Base-by-base conservation (phyloP, 2,113 vertebrate species). In the Anser cygnoides region DNA sequence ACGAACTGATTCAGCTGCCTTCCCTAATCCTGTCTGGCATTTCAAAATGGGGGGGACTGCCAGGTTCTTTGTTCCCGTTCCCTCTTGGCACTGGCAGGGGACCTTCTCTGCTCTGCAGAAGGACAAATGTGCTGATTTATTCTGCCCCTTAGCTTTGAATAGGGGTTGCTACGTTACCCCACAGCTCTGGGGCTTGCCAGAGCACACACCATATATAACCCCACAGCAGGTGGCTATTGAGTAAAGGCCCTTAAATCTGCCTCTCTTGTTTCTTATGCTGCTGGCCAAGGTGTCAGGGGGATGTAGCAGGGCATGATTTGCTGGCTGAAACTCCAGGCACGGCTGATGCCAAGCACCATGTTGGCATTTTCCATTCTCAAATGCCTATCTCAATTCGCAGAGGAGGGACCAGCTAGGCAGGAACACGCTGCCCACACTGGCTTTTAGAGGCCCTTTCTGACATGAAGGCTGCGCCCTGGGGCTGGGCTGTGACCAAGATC, bases 71-170 rank as follows among this genome's bases (percentile, higher is more conserved):
- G 95, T 97, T 96, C 92, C 37, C 4, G 8, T 92, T 95, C 96
- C 86, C 61, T 96, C 85, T 93, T 94, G 86, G 95, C 93, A 93
- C 68, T 96, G 95, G 81, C 72, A 92, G 85, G 90, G 92, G 70
- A 97, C 95, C 87, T 93, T 95, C 95, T 94, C 80, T 94, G 66
- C 71, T 95, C 92, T 83, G 87, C 75, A 94, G 87, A 94, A 95
- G 95, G 96, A 97, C 94, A 94, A 96, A 95, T 96, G 92, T 87
- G 91, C 94, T 94, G 95, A 96, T 97, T 97, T 97, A 96, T 97
- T 97, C 95, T 97, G 91, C 91, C 96, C 95, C 96, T 96, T 94
- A 92, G 83, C 85, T 96, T 95, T 95, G 92, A 97, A 97, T 97
- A 97, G 92, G 87, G 92, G 97, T 97, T 97, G 96, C 97, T 97